phyloP scores from a whole-genome alignment of 2,113 vertebrate species.

The Gavialis gangeticus region DNA sequence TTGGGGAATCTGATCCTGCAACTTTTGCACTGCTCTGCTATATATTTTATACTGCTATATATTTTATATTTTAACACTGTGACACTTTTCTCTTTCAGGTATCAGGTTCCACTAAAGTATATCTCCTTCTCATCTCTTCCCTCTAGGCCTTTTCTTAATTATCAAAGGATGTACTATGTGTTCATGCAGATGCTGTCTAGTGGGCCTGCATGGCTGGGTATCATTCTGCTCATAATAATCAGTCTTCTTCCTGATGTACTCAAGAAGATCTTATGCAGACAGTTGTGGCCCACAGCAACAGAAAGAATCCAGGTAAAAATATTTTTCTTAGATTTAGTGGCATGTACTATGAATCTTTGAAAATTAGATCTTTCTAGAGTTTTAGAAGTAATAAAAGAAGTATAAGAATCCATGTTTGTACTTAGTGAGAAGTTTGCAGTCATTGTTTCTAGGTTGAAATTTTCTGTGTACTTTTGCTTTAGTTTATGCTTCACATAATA shows the following conservation, averaged over 20 bases:
- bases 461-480: not conserved
- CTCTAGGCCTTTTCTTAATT: constrained; percentile 96
- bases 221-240: constrained; percentile 90
- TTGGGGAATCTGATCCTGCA: not conserved
- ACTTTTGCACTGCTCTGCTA: not conserved
- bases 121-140: not conserved
- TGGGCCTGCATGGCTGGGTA: constrained; percentile 95
- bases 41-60: not conserved
- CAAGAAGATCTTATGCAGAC: constrained; percentile 92
- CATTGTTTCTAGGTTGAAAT: not conserved
- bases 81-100: not conserved
- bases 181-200: constrained; percentile 98
- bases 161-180: constrained; percentile 99
- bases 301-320: constrained; percentile 91
- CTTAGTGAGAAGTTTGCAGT: not conserved
- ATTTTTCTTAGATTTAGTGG: not conserved
- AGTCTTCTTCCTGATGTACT: constrained; percentile 95
- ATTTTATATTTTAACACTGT: not conserved
- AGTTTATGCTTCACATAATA: not conserved
- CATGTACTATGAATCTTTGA: not conserved
- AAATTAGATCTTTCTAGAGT: not conserved
- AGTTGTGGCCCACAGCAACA: constrained; percentile 94
- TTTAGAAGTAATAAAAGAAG: not conserved
- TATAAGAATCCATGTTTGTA: not conserved
- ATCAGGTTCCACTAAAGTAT: not conserved